Conservation (phyloP, 2,113 vertebrate genomes). For the zebrafish (Danio rerio) region GRCz12tu NC_133196.1:7275001-7275500, state of each 20-base stretch:
- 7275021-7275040: too few species aligned
- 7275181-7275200: slow-evolving; percentile 28
- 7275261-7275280: neutral
- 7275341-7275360: neutral
- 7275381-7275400: slow-evolving; percentile 15
- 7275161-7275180: slow-evolving; percentile 38
- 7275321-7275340: neutral
- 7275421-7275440: neutral
- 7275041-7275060: neutral
- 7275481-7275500: too few species aligned
- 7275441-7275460: neutral
- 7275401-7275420: neutral
- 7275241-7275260: neutral
- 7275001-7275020: too few species aligned
- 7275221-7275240: slow-evolving; percentile 35
- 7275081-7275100: slow-evolving; percentile 5
- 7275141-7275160: slow-evolving; percentile 22
- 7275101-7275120: slow-evolving; percentile 5
- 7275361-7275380: neutral
- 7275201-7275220: slow-evolving; percentile 24
- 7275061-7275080: slow-evolving; percentile 11
- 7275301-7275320: neutral
- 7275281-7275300: neutral
- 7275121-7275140: slow-evolving; percentile 4
- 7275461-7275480: too few species aligned